Evolutionary conservation across 1,140 invertebrate genomes (phyloP), one percentile per base, ranked within the genome.

Genomic region (Delia radicum): DNA sequence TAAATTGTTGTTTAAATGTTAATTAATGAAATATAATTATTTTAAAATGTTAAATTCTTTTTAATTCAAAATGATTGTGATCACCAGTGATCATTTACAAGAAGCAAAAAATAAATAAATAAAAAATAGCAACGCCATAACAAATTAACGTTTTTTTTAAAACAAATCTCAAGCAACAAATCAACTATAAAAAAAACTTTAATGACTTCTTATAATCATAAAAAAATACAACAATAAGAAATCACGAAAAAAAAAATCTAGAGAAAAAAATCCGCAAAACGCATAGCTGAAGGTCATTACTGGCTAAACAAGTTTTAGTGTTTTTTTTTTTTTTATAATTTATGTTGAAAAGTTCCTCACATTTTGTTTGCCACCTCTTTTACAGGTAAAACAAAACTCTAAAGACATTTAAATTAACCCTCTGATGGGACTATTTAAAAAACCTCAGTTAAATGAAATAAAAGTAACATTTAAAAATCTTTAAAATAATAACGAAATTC

Each of bases 251-350:
- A 55, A 55, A 18, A 55, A 21, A 55, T 55, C 18, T 8, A 55
- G 18, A 18, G 48, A 6, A 55, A 55, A 55, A 55, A 55, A 55
- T 55, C 48, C 48, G 48, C 48, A 55, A 55, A 55, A 55, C 48
- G 48, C 48, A 55, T 55, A 55, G 48, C 48, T 55, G 48, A 55
- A 55, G 48, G 48, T 55, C 48, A 55, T 55, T 55, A 55, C 48
- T 55, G 48, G 48, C 18, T 55, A 55, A 55, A 55, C 48, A 55
- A 55, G 48, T 55, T 55, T 55, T 24, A 55, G 24, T 8, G 3
- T 21, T 55, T 55, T 55, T 55, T 15, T 55, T 24, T 55, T 55
- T 37, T 55, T 24, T 24, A 7, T 55, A 7, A 21, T 55, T 55
- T 55, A 55, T 55, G 21, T 55, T 55, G 21, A 55, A 55, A 55